phyloP scores from a whole-genome alignment of 2,888 invertebrate genomes.

The Cordilura impudica region DNA sequence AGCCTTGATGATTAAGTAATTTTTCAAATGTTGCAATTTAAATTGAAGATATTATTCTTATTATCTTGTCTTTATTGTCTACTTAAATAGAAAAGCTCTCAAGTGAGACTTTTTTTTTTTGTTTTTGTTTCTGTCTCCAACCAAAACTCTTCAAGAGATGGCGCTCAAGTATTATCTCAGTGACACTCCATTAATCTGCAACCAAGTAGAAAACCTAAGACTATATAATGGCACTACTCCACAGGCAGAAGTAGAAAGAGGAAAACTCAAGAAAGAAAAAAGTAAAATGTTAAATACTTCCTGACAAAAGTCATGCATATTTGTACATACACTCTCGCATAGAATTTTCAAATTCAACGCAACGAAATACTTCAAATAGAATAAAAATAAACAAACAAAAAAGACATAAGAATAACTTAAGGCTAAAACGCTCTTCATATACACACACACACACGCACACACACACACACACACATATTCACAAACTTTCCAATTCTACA shows the following conservation, averaged over 20 bases:
- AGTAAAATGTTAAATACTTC: slow-evolving; percentile 54
- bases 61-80: slow-evolving; percentile 1
- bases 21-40: slow-evolving; percentile 51
- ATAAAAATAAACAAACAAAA: slow-evolving; percentile 8
- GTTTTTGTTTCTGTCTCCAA: slow-evolving; percentile 23
- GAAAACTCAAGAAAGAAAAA: slow-evolving; percentile 14
- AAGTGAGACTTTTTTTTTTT: slow-evolving; percentile 37
- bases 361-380: slow-evolving; percentile 30
- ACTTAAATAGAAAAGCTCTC: not conserved
- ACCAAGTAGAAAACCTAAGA: slow-evolving; percentile 58
- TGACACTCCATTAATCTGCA: slow-evolving; percentile 65
- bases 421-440: slow-evolving; percentile 43
- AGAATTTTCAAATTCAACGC: slow-evolving; percentile 9
- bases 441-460: not conserved
- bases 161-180: slow-evolving; percentile 60
- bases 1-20: slow-evolving; percentile 53
- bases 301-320: slow-evolving; percentile 50
- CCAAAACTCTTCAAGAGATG: slow-evolving; percentile 54
- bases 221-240: not conserved
- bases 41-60: slow-evolving; percentile 40
- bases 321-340: not conserved
- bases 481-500: not conserved
- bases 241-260: slow-evolving; percentile 34
- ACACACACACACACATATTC: not conserved
- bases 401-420: slow-evolving; percentile 39